Evolutionary conservation across 2,888 invertebrate species (phyloP).

Genomic region (Elysia crispata): DNA sequence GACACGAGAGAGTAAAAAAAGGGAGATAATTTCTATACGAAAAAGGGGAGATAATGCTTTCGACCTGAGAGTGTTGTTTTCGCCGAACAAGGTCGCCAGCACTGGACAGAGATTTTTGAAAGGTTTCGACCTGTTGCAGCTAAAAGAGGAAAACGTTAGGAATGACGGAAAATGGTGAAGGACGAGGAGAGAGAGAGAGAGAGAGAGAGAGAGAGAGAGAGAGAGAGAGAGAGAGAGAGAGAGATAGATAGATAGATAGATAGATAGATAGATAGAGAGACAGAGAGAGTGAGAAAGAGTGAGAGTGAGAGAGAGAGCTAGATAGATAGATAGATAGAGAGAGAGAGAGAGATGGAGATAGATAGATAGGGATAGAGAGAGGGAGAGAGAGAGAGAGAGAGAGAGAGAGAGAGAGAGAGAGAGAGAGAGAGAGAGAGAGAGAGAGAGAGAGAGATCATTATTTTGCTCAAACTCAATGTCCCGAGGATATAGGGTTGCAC

Average conservation of each 20-base stretch:
- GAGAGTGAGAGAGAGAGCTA: constrained; percentile 32
- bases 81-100: too few species aligned
- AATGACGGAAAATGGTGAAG: neutral
- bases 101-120: too few species aligned
- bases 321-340: neutral
- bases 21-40: too few species aligned
- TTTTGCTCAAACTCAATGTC: too few species aligned
- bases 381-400: constrained; percentile 23
- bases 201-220: neutral
- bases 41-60: too few species aligned
- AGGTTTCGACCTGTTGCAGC: neutral
- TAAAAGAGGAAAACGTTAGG: constrained; percentile 14
- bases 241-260: neutral
- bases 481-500: too few species aligned
- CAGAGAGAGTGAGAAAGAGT: neutral
- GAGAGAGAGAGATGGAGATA: neutral
- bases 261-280: neutral
- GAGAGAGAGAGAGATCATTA: neutral
- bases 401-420: constrained; percentile 5
- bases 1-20: too few species aligned
- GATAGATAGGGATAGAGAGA: neutral
- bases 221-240: neutral
- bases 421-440: neutral
- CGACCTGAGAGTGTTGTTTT: too few species aligned
- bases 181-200: constrained; percentile 24